Evolutionary conservation across 2,888 invertebrate genomes (phyloP).

Genomic region (Eupithecia centaureata): DNA sequence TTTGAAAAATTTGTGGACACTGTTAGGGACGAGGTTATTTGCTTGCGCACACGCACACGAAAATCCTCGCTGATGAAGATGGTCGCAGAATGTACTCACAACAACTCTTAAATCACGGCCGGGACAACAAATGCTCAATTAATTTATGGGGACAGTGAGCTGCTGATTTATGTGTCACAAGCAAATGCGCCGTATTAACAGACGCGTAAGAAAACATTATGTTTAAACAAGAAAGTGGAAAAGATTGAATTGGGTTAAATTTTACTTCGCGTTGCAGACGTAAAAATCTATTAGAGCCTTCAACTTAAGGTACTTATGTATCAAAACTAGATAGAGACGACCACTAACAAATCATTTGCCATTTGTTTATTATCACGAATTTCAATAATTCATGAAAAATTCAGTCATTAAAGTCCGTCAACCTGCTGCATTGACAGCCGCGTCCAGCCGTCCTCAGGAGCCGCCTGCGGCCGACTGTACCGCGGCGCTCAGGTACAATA

Average conservation of each 20-base stretch:
- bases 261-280: background rate
- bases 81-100: constrained; percentile 79
- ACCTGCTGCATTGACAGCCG: too few species aligned
- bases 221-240: background rate
- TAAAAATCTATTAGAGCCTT: background rate
- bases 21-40: too few species aligned
- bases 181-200: too few species aligned
- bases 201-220: too few species aligned
- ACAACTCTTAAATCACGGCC: constrained; percentile 71
- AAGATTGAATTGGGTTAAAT: background rate
- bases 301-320: background rate
- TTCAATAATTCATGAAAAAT: too few species aligned
- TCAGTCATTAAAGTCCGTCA: too few species aligned
- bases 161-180: background rate
- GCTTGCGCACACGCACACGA: too few species aligned
- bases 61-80: too few species aligned
- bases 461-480: background rate
- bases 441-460: background rate
- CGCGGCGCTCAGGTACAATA: constrained; percentile 70
- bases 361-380: too few species aligned
- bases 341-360: too few species aligned
- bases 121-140: constrained; percentile 61
- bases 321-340: background rate
- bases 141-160: constrained; percentile 5
- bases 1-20: too few species aligned